These are phyloP conservation scores for Eristalinus sepulchralis DNA, from an alignment of 2,888 invertebrate genomes.

Conservation along the genomic window DNA sequence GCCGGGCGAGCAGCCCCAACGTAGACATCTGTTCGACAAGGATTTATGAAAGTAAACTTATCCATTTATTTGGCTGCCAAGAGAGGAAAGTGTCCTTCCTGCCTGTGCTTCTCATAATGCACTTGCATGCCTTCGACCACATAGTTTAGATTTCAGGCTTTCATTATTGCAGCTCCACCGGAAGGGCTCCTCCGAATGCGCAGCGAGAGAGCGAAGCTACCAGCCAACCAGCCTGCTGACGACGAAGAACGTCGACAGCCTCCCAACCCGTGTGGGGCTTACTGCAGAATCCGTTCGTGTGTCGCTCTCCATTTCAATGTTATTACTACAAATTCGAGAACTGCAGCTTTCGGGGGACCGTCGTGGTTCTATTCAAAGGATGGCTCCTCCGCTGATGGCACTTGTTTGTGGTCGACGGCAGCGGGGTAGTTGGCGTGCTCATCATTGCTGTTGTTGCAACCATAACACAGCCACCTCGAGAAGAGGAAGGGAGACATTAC, in stretches of 20 bases:
- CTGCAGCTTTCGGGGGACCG: constrained; percentile 15
- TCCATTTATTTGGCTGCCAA: constrained; percentile 62
- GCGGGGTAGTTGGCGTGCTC: constrained; percentile 10
- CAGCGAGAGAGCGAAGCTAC: too few relatives aligned
- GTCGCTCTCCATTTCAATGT: constrained; percentile 40
- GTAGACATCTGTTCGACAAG: constrained; percentile 70
- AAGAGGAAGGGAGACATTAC: constrained; percentile 29
- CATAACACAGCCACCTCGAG: constrained; percentile 12
- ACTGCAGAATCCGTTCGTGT: constrained; percentile 27
- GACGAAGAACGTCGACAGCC: constrained; percentile 16
- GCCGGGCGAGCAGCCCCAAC: constrained; percentile 32
- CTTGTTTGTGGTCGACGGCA: constrained; percentile 59
- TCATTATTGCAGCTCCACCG: constrained; percentile 32
- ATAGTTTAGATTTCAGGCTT: constrained; percentile 64
- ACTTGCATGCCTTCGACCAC: constrained; percentile 31
- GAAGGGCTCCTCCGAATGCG: constrained; percentile 4
- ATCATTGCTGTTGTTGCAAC: constrained; percentile 32
- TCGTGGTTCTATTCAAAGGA: constrained; percentile 22
- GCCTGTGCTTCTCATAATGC: constrained; percentile 1
- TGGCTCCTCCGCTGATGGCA: constrained; percentile 16
- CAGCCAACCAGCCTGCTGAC: constrained; percentile 19
- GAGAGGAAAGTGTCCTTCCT: not conserved
- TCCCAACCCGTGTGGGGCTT: not conserved
- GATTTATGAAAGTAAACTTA: constrained; percentile 70
- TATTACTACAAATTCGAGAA: constrained; percentile 63